Conservation (phyloP, 2,113 vertebrate species). For the Nerophis lumbriciformis region DNA sequence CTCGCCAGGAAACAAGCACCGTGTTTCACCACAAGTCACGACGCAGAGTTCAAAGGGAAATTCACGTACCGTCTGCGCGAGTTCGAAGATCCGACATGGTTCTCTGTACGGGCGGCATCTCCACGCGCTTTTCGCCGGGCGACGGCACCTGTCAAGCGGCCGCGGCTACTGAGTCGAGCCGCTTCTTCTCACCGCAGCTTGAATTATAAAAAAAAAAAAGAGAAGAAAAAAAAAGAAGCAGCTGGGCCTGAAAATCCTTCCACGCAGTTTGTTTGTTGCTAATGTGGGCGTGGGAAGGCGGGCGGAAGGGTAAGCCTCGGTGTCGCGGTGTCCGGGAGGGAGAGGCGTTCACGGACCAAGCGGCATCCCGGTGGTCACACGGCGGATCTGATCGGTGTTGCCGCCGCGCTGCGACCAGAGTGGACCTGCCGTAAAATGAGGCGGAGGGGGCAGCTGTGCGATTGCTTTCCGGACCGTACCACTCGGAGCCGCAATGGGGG, state of each 20-base stretch:
- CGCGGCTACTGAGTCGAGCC: conserved; percentile 27
- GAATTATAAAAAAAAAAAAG: no score
- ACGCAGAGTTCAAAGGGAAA: background rate
- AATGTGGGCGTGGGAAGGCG: background rate
- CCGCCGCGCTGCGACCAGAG: conserved; percentile 14
- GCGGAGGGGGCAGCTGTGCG: conserved; percentile 46
- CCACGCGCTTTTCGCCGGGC: conserved; percentile 41
- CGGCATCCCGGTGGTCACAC: conserved; percentile 36
- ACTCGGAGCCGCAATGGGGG: conserved; percentile 32
- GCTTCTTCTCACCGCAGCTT: conserved; percentile 28
- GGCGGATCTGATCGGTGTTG: conserved; percentile 9
- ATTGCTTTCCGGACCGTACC: conserved; percentile 65
- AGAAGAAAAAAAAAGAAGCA: conserved; percentile 27
- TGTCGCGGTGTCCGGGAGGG: conserved; percentile 18
- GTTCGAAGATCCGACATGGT: conserved; percentile 88
- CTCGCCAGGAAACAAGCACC: conserved; percentile 1
- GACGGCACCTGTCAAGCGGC: conserved; percentile 72
- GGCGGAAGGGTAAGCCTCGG: conserved; percentile 13
- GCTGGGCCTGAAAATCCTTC: conserved; percentile 32
- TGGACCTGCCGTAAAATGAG: conserved; percentile 49
- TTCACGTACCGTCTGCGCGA: conserved; percentile 81
- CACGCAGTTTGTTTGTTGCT: conserved; percentile 16
- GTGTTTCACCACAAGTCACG: background rate
- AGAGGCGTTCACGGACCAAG: conserved; percentile 23
- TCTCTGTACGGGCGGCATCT: conserved; percentile 86